phyloP scores from a whole-genome alignment of 2,113 vertebrate genomes.

The Anolis sagrei region DNA sequence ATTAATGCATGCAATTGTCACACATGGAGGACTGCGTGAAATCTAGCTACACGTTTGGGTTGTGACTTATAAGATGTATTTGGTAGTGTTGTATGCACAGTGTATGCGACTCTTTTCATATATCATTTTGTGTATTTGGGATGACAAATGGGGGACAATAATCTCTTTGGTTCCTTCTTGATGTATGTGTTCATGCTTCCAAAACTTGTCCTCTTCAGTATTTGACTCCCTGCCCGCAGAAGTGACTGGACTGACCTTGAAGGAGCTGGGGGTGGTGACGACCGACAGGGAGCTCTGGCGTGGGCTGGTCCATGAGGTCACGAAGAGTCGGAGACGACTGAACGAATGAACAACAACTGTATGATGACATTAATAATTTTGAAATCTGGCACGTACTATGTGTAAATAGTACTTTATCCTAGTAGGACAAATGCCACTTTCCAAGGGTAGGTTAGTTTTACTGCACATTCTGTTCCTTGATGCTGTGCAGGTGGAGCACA shows the following conservation, averaged over 20 bases:
- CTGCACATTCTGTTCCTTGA: conserved; percentile 13
- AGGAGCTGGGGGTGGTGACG: too few species aligned
- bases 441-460: conserved; percentile 11
- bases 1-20: not conserved
- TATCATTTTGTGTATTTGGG: not conserved
- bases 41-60: not conserved
- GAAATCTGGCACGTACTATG: not conserved
- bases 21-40: not conserved
- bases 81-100: not conserved
- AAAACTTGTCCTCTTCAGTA: not conserved
- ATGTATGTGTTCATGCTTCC: not conserved
- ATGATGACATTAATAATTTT: conserved; percentile 12
- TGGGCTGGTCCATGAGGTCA: too few species aligned
- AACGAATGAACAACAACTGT: too few species aligned
- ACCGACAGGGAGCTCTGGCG: too few species aligned
- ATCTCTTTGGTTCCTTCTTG: not conserved
- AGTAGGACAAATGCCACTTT: conserved; percentile 14
- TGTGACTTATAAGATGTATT: not conserved
- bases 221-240: not conserved
- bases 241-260: too few species aligned
- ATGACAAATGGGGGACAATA: not conserved
- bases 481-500: not conserved
- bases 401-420: not conserved
- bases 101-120: not conserved
- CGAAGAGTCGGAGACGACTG: too few species aligned